These are phyloP conservation scores for Arnoldichthys spilopterus DNA, from an alignment of 2,797 vertebrate species.

Conservation along the genomic window DNA sequence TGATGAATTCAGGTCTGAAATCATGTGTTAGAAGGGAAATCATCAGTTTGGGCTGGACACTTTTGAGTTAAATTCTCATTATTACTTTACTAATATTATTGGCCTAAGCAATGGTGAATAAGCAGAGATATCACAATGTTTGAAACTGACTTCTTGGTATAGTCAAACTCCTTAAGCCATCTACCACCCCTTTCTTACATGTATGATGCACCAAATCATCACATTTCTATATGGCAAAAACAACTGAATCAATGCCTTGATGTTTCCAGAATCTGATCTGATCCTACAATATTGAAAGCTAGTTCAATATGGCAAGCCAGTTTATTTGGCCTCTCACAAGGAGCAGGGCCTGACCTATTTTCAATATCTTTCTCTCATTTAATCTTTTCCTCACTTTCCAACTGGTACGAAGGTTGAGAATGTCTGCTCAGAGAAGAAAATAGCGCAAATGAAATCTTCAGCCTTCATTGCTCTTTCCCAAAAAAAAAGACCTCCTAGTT, in stretches of 20 bases:
- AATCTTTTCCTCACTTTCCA: neutral
- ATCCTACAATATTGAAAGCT: constrained; percentile 22
- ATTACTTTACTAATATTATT: constrained; percentile 8
- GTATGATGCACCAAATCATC: constrained; percentile 37
- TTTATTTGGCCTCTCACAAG: constrained; percentile 29
- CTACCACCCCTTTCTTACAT: constrained; percentile 26
- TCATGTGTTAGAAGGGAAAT: neutral
- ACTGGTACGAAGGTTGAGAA: neutral
- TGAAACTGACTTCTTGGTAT: constrained; percentile 12
- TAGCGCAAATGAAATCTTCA: neutral
- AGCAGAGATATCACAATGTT: neutral
- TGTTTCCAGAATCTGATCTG: constrained; percentile 33
- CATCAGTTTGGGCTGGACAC: neutral
- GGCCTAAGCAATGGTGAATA: neutral
- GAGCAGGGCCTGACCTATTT: constrained; percentile 10
- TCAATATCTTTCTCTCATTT: constrained; percentile 5
- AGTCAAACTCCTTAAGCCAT: constrained; percentile 22
- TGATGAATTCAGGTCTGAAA: neutral
- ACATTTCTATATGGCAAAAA: constrained; percentile 37
- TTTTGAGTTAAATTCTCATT: neutral
- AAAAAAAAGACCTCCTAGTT: constrained; percentile 31
- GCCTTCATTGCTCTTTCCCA: no score
- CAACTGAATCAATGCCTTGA: constrained; percentile 39
- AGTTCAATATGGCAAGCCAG: constrained; percentile 15
- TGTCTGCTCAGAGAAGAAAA: neutral